phyloP scores from a whole-genome alignment of 2,888 invertebrate genomes.

The Agrotis clavis region DNA sequence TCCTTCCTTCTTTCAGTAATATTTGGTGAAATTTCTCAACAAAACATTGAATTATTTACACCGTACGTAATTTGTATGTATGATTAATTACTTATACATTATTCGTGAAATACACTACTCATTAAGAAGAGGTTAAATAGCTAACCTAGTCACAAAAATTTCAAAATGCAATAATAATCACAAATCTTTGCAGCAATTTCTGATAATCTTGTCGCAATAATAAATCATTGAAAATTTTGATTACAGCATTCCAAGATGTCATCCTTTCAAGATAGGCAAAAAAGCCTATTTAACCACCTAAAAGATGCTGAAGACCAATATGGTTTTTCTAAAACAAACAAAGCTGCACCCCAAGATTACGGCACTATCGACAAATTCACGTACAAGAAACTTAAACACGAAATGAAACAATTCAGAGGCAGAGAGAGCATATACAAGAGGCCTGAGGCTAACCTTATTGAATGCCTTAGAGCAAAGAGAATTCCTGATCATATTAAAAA shows the following conservation, averaged over 20 bases:
- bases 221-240: background rate
- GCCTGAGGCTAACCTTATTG: slow-evolving; percentile 92
- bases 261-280: slow-evolving; percentile 92
- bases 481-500: slow-evolving; percentile 92
- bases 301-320: slow-evolving; percentile 92
- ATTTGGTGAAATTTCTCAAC: slow-evolving; percentile 2
- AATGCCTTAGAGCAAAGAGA: slow-evolving; percentile 88
- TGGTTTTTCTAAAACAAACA: slow-evolving; percentile 82
- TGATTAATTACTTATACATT: background rate
- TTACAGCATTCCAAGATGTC: slow-evolving; percentile 75
- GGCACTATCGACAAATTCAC: slow-evolving; percentile 80
- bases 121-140: background rate
- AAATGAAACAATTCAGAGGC: slow-evolving; percentile 92
- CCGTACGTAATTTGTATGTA: background rate
- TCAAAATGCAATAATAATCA: background rate
- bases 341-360: slow-evolving; percentile 75
- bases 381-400: slow-evolving; percentile 84
- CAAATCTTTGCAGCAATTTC: background rate
- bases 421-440: slow-evolving; percentile 95
- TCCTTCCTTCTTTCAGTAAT: too few relatives aligned
- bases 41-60: slow-evolving; percentile 11
- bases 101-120: background rate
- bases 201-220: too few relatives aligned
- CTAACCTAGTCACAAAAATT: background rate
- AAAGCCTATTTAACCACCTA: slow-evolving; percentile 93